Base-by-base conservation (phyloP, 2,888 invertebrate species). In the Sussaba pulchella region DNA sequence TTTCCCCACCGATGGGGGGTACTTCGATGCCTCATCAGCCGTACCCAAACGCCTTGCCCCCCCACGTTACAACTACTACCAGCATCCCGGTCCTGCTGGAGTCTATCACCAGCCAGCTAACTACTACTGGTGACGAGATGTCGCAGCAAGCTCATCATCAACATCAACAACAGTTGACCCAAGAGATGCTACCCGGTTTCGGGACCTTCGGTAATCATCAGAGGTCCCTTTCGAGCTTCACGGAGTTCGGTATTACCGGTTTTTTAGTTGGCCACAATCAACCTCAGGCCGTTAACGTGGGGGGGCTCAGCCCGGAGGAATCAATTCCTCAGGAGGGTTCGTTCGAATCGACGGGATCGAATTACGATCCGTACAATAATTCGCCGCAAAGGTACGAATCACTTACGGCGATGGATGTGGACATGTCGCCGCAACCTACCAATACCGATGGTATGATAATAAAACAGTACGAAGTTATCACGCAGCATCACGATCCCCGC, bases 21-120 rank as follows among this genome's bases (percentile, higher is more conserved):
- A 90, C 89, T 89, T 87, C 90, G 91, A 90, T 89, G 90, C 90
- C 90, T 89, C 92, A 89, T 86, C 92, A 92, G 91, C 90, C 95
- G 95, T 95, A 96, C 96, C 96, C 96, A 96, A 96, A 96, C 96
- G 96, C 94, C 95, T 95, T 95, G 95, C 95, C 96, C 96, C 96
- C 96, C 95, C 95, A 95, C 95, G 96, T 95, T 96, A 95, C 94
- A 95, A 94, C 94, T 95, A 95, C 91, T 93, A 94, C 91, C 94
- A 93, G 79, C 90, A 90, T 87, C 90, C 91, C 88, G 91, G 90
- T 84, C 85, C 89, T 89, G 85, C 89, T 90, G 91, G 90, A 91
- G 87, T 91, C 90, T 91, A 91, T 90, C 92, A 92, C 88, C 92
- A 90, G 88, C 93, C 92, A 92, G 88, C 96, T 94, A 96, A 96